Evolutionary conservation across 2,888 invertebrate genomes (phyloP).

Genomic region (Lasioglossum marginatum): DNA sequence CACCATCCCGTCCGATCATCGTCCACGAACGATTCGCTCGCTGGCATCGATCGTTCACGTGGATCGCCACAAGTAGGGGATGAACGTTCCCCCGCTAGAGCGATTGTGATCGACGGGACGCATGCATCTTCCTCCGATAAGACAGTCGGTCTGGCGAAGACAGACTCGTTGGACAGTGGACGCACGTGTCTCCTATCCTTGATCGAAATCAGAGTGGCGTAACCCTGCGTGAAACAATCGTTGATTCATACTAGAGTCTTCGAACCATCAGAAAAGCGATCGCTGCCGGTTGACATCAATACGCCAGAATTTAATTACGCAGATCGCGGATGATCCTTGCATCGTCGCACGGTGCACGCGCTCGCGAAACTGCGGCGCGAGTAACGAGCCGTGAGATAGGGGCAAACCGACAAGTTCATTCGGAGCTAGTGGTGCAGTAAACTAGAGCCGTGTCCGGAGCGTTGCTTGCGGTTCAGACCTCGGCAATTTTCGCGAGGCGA

Average conservation of each 20-base stretch:
- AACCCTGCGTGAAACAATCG: neutral
- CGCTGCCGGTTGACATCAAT: conserved; percentile 31
- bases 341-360: neutral
- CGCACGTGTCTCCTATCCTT: conserved; percentile 35
- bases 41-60: neutral
- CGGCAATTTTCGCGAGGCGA: conserved; percentile 27
- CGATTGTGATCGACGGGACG: conserved; percentile 3
- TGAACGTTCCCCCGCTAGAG: neutral
- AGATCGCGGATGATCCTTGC: conserved; percentile 8
- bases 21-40: conserved; percentile 26
- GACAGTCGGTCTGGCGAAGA: neutral
- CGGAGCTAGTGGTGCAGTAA: conserved; percentile 59
- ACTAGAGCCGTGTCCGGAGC: conserved; percentile 44
- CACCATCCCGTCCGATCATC: neutral
- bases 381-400: conserved; percentile 58
- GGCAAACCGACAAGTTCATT: conserved; percentile 56
- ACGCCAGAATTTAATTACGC: conserved; percentile 39
- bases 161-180: neutral
- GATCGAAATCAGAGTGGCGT: neutral
- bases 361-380: conserved; percentile 21
- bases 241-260: neutral
- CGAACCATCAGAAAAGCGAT: neutral
- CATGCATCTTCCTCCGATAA: neutral
- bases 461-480: conserved; percentile 47
- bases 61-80: neutral